Evolutionary conservation across 2,888 invertebrate species (phyloP).

Genomic region (Brachypterus glaber): DNA sequence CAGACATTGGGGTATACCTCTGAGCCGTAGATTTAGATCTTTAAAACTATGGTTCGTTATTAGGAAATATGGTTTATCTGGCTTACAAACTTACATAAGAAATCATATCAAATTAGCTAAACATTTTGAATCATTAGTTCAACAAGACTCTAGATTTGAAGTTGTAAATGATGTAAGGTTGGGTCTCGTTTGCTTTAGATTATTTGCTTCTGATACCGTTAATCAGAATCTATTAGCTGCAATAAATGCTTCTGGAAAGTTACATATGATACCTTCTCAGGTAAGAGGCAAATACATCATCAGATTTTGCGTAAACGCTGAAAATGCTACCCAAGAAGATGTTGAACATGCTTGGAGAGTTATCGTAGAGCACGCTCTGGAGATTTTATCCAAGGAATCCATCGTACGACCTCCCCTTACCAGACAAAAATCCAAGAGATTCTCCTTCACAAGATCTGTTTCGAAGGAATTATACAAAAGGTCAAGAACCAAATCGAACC

Average conservation of each 20-base stretch:
- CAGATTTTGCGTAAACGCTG: conserved; percentile 71
- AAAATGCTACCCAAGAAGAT: conserved; percentile 65
- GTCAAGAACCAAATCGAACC: conserved; percentile 44
- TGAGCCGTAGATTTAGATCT: conserved; percentile 74
- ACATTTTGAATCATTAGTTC: conserved; percentile 60
- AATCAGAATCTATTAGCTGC: conserved; percentile 68
- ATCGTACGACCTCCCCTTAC: conserved; percentile 42
- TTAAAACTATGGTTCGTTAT: conserved; percentile 84
- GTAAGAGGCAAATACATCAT: conserved; percentile 64
- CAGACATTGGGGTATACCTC: conserved; percentile 79
- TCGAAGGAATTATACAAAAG: conserved; percentile 46
- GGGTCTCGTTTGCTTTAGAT: conserved; percentile 70
- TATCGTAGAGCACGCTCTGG: conserved; percentile 51
- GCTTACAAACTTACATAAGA: conserved; percentile 74
- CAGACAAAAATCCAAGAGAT: conserved; percentile 45
- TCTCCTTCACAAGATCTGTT: conserved; percentile 49
- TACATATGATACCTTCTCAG: conserved; percentile 80
- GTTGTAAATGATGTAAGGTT: conserved; percentile 65
- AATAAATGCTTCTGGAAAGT: conserved; percentile 72
- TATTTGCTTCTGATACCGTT: conserved; percentile 56
- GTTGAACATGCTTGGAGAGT: conserved; percentile 58
- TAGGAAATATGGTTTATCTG: conserved; percentile 69
- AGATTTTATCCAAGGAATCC: conserved; percentile 42
- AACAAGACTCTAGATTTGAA: conserved; percentile 62
- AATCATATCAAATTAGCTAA: conserved; percentile 72